These are phyloP conservation scores for Numida meleagris DNA, from an alignment of 2,113 vertebrate species.

Conservation along the genomic window DNA sequence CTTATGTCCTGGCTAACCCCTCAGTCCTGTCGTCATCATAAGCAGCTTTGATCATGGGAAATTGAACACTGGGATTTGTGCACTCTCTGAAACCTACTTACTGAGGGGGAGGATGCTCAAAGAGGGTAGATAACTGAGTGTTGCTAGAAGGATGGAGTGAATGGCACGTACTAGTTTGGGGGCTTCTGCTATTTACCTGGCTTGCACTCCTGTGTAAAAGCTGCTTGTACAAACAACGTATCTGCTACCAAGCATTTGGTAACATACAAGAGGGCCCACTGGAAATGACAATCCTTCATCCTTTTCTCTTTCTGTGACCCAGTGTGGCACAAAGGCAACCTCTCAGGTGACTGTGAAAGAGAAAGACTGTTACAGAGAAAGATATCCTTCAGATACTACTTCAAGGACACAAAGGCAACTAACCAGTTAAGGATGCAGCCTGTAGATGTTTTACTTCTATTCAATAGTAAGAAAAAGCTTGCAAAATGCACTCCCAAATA, in stretches of 20 bases:
- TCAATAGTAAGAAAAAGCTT: neutral
- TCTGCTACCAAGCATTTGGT: neutral
- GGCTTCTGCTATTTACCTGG: neutral
- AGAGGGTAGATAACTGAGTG: accelerated
- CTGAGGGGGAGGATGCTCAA: neutral
- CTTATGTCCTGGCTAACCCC: neutral
- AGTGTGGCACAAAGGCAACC: neutral
- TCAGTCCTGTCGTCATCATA: neutral
- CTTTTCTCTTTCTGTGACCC: neutral
- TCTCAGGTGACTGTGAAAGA: neutral
- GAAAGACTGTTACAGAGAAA: neutral
- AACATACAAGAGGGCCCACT: neutral
- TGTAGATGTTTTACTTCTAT: neutral
- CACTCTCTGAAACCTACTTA: neutral
- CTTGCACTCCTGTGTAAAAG: neutral
- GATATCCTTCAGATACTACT: neutral
- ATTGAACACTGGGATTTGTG: neutral
- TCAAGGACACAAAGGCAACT: neutral
- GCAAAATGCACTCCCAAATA: neutral
- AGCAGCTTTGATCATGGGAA: neutral
- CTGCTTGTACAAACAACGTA: neutral
- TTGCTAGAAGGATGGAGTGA: neutral
- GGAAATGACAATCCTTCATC: neutral
- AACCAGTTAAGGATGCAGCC: neutral
- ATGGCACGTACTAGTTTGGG: neutral